Evolutionary conservation across 2,113 vertebrate species (phyloP).

Genomic region (Suricata suricatta): DNA sequence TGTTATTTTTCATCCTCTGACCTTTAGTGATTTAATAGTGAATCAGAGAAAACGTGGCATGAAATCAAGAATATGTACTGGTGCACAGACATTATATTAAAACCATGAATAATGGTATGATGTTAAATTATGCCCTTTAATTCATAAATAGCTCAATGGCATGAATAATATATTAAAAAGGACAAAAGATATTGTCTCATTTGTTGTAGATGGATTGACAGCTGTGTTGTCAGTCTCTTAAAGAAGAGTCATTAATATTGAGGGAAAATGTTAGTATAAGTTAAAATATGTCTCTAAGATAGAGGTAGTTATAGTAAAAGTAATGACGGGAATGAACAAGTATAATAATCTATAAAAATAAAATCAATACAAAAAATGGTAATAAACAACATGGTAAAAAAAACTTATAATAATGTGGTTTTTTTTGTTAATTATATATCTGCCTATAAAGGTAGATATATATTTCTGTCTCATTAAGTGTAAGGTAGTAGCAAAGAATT

Average conservation of each 20-base stretch:
- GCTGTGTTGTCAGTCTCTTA: background rate
- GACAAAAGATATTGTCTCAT: background rate
- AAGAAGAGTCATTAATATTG: background rate
- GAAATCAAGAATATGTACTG: background rate
- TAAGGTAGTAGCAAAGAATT: background rate
- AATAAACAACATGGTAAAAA: background rate
- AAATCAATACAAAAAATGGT: background rate
- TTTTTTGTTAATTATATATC: background rate
- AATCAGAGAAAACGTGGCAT: background rate
- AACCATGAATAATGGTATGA: background rate
- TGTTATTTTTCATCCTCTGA: background rate
- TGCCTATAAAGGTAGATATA: background rate
- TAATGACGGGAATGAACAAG: background rate
- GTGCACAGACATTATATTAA: background rate
- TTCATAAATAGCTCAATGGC: background rate
- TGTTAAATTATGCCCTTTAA: background rate
- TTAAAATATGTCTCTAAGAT: background rate
- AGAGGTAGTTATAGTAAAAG: background rate
- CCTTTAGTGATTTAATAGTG: background rate
- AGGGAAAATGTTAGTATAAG: background rate
- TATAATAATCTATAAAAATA: background rate
- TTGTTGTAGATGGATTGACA: background rate
- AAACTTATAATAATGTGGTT: background rate
- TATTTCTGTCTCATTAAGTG: background rate
- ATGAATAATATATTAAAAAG: constrained; percentile 11